Base-by-base conservation (phyloP, 1,140 invertebrate genomes). In the Nasonia longicornis region DNA sequence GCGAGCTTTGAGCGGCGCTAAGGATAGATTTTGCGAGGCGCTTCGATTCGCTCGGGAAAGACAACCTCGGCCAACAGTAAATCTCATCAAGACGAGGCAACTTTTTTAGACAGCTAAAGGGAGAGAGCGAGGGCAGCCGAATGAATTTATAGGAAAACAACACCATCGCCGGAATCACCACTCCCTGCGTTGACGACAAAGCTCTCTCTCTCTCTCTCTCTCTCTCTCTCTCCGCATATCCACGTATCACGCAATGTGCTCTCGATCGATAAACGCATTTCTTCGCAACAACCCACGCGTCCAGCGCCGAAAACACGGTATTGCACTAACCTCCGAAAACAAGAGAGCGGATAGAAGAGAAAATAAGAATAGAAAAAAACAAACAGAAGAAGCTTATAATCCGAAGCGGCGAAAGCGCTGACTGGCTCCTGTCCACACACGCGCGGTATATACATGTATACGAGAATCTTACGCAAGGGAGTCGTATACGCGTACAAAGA, bases 321-420 rank as follows among this genome's bases (percentile, higher is more conserved):
- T 71, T 71, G 69, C 69, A 71, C 69, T 71, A 71, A 71, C 12
- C 69, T 20, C 16, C 20, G 52, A 58, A 58, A 58, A 58, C 52
- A 20, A 58, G 52, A n/a, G 52, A 35, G 31, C 31, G 31, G 31
- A 26, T 26, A 20, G 52, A 7, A 58, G 16, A 7, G 20, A 58
- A 26, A 26, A 16, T 1, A 16, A 3, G 69, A 14, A 11, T 14
- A 70, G 1, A 11, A 48, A 48, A 16, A 16, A 70, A 70, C 0
- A 26, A 1, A 26, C 7, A 70, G 29, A 70, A 42, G 20, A 42
- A 71, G 35, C 20, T 35, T 12, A 42, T 42, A 10, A 71, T 35
- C 7, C 29, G 67, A 70, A 29, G 69, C 20, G 35, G n/a, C 69
- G 20, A 42, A 71, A 71, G 29, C 69, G 69, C 69, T 71, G 69